Conservation (phyloP, 2,888 invertebrate species). For the Andricus quercusramuli region DNA sequence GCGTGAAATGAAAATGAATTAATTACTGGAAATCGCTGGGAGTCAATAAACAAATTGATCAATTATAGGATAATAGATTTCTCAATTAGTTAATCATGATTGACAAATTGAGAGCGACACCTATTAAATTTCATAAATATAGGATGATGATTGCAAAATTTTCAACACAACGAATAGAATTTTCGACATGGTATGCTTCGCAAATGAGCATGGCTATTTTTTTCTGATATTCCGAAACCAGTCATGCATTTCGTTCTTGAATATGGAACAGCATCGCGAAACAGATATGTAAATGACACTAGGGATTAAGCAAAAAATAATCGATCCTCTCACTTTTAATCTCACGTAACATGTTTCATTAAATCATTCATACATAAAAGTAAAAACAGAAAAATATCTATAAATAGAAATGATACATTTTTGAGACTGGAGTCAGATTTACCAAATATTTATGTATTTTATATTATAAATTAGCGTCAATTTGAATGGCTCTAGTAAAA, state of each 20-base stretch:
- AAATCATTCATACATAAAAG: neutral
- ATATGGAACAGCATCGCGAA: constrained; percentile 4
- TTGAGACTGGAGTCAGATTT: too few species aligned
- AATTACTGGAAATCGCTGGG: neutral
- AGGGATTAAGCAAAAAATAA: neutral
- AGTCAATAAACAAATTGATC: neutral
- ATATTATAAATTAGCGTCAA: neutral
- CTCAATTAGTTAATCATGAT: neutral
- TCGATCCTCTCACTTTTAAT: neutral
- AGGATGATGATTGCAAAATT: neutral
- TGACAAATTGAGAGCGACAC: neutral
- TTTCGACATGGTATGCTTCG: neutral
- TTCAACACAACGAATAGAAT: neutral
- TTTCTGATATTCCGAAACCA: neutral
- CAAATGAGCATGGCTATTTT: neutral
- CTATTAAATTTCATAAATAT: neutral
- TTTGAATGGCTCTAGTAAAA: neutral
- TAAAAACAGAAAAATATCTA: too few species aligned
- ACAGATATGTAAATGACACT: neutral
- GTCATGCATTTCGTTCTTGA: constrained; percentile 10
- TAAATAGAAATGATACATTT: too few species aligned
- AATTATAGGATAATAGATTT: neutral
- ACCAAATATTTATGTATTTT: too few species aligned
- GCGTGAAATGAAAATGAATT: neutral
- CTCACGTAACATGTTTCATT: neutral